phyloP scores from a whole-genome alignment of 2,113 vertebrate genomes.

The Hippocampus zosterae region DNA sequence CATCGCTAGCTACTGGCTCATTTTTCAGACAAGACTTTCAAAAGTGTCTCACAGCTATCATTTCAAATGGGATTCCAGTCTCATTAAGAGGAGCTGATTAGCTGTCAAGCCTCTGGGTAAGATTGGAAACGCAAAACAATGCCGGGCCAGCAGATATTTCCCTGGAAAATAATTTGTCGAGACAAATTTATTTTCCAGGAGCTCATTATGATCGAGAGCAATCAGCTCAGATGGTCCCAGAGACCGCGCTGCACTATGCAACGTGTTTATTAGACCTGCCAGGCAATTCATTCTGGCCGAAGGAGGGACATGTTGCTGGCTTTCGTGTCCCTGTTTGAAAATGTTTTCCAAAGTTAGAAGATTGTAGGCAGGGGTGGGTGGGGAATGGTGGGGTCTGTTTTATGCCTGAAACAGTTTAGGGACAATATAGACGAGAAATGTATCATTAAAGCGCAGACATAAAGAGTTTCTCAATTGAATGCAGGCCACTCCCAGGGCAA shows the following conservation, averaged over 20 bases:
- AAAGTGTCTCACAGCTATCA: constrained; percentile 24
- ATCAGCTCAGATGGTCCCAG: constrained; percentile 42
- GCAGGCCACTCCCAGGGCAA: background rate
- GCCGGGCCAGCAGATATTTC: constrained; percentile 41
- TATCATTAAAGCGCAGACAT: background rate
- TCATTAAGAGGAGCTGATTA: constrained; percentile 45
- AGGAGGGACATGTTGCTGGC: constrained; percentile 4
- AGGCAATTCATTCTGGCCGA: constrained; percentile 20
- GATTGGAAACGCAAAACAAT: constrained; percentile 30
- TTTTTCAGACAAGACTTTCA: constrained; percentile 4
- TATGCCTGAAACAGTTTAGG: background rate
- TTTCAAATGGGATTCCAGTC: constrained; percentile 23
- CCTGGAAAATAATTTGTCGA: constrained; percentile 56
- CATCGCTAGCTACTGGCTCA: constrained; percentile 3
- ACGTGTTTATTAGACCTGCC: constrained; percentile 41
- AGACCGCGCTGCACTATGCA: constrained; percentile 35
- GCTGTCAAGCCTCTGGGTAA: constrained; percentile 43
- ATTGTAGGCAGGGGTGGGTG: background rate
- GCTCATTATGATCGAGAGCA: constrained; percentile 56
- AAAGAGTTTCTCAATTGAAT: background rate
- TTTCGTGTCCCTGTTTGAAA: background rate
- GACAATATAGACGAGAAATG: background rate
- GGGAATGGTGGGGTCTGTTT: background rate
- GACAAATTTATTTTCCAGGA: constrained; percentile 58
- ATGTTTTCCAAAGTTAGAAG: constrained; percentile 1